Evolutionary conservation across 1,140 invertebrate species (phyloP).

Genomic region (Geopemphigus sp.): DNA sequence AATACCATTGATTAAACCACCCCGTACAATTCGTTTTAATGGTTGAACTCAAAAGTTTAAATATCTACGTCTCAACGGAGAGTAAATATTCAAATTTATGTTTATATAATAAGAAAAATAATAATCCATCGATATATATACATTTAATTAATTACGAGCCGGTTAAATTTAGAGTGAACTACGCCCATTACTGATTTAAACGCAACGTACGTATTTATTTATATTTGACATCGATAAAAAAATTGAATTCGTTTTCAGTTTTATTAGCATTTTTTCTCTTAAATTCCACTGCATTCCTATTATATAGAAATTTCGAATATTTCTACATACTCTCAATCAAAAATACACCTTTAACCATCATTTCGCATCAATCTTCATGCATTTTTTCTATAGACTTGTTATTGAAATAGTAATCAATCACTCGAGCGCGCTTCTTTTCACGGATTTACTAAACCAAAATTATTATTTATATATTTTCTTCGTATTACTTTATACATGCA

Average conservation of each 20-base stretch:
- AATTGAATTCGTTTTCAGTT: background rate
- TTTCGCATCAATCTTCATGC: constrained; percentile 33
- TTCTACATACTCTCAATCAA: background rate
- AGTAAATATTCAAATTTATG: too few relatives aligned
- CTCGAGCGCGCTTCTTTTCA: constrained; percentile 16
- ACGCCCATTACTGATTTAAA: too few relatives aligned
- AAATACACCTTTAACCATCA: background rate
- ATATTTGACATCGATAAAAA: too few relatives aligned
- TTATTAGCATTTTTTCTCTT: background rate
- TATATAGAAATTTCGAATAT: background rate
- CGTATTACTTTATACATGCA: background rate
- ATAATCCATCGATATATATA: too few relatives aligned
- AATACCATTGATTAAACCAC: too few relatives aligned
- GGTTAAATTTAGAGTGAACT: too few relatives aligned
- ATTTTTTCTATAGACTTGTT: constrained; percentile 27
- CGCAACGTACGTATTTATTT: too few relatives aligned
- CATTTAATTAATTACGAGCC: too few relatives aligned
- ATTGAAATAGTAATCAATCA: constrained; percentile 40
- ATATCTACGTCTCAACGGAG: too few relatives aligned
- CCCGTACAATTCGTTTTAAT: too few relatives aligned
- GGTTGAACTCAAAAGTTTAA: too few relatives aligned
- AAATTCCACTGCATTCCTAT: background rate
- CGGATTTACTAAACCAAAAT: constrained; percentile 18
- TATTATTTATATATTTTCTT: constrained; percentile 11
- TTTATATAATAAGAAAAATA: too few relatives aligned